Evolutionary conservation across 2,888 invertebrate genomes (phyloP), one percentile per base, ranked within the genome.

Genomic region (Dorcus parallelipipedus): DNA sequence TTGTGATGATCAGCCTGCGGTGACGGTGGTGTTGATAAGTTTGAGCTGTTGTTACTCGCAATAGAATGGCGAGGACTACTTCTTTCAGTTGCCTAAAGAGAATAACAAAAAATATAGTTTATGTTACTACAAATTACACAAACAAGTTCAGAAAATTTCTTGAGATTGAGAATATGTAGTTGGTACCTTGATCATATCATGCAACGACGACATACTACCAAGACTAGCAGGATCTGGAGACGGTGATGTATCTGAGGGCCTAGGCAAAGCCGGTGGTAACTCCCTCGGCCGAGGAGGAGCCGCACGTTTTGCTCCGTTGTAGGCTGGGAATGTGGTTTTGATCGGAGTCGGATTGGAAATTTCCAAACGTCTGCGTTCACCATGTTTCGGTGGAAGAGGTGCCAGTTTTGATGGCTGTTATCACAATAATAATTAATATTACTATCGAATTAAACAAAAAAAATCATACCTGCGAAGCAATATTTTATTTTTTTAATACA

Each of bases 161-260:
- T 14, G 14, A 14, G 14, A 14, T 1, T 14, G 14, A 14, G 20
- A 2, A 3, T 20, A 20, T 20, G 20, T 20, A 2, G 26, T 33
- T 33, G 1, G 26, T 70, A 83, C 84, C 80, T 89, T 90, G 56
- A 87, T 83, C 67, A 86, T 86, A 68, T 90, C 89, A 69, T 89
- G 89, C 64, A 90, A 79, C 9, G 89, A 89, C 74, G 88, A 88
- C 83, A 89, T 89, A 73, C 89, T 89, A 73, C 90, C 90, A 52
- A 90, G 82, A 62, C 88, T 88, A 64, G 88, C 84, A 26, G 90
- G 89, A 50, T 78, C 78, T 9, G 78, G 77, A 10, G 76, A 77
- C 6, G 78, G 77, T 8, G 78, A 77, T 14, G 77, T 76, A 59
- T 77, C 76, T 3, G 74, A 70, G 9, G 77, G 76, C 50, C 84